Evolutionary conservation across 2,113 vertebrate species (phyloP), one percentile per base, ranked within the genome.

Genomic region (Sorex araneus): DNA sequence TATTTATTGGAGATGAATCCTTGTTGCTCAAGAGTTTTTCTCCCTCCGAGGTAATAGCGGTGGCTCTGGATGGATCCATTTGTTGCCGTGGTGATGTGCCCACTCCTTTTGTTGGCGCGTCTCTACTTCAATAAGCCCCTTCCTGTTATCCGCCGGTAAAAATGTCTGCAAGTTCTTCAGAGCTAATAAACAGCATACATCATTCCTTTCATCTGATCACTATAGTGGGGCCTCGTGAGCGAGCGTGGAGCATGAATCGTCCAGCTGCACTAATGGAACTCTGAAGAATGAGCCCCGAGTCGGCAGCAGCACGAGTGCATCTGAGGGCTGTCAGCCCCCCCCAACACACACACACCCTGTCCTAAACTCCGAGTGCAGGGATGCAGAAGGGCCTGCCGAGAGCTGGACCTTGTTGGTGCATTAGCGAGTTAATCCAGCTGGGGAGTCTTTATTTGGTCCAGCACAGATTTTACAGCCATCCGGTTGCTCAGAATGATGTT

Each of bases 81-180:
- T 99, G 99, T 99, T 99, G 99, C 99, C 98, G 90, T 98, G 98
- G 99, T 98, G 98, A 99, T 98, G 97, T 98, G 98, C 98, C 97
- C 97, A 97, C 97, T 98, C 97, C 98, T 98, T 98, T 98, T 98
- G 97, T 98, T 98, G 97, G 97, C 34, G 94, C 32, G 13, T 98
- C 97, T 98, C 97, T 98, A 98, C 98, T 98, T 98, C 98, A 98
- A 98, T 98, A 99, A 98, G 98, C 98, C 98, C 98, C 98, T 98
- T 98, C 98, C 98, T 98, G 98, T 98, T 97, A 98, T 98, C 98
- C 98, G 98, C 97, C 97, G 96, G 97, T 96, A 97, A 99, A 98
- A 98, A 98, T 98, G 98, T 97, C 98, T 97, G 97, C 96, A 97
- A 98, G 98, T 98, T 98, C 98, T 98, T 98, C 97, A 98, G 97